A percentile compares a stretch with the other conserved stretches of the same genome.
These are phyloP conservation scores for Cyprinella venusta DNA, from an alignment of 2,797 vertebrate genomes.

Conservation along the genomic window DNA sequence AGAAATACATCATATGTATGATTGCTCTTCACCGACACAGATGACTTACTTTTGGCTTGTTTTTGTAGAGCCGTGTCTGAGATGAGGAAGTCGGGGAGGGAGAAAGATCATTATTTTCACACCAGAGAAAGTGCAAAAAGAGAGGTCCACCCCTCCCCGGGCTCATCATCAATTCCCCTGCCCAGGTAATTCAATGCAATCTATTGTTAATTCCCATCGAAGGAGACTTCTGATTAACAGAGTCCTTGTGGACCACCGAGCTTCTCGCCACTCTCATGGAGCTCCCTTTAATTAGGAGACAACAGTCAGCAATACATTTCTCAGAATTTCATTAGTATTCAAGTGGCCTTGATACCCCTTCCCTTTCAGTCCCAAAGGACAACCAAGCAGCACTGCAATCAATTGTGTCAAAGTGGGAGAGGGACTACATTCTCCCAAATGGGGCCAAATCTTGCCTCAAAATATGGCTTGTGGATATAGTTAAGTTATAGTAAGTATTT, in stretches of 20 bases:
- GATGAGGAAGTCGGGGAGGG: neutral
- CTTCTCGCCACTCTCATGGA: slow-evolving; percentile 29
- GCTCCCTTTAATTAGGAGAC: slow-evolving; percentile 55
- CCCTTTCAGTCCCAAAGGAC: slow-evolving; percentile 36
- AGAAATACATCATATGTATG: slow-evolving; percentile 1
- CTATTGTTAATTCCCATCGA: slow-evolving; percentile 52
- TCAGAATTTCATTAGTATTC: slow-evolving; percentile 54
- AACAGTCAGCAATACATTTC: slow-evolving; percentile 55
- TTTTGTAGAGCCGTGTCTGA: slow-evolving; percentile 1
- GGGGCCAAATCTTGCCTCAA: neutral
- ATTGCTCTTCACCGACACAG: neutral
- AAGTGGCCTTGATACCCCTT: slow-evolving; percentile 48
- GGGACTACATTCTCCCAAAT: neutral
- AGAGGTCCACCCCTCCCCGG: slow-evolving; percentile 15
- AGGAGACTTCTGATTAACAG: slow-evolving; percentile 56
- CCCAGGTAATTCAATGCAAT: slow-evolving; percentile 44
- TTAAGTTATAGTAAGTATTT: neutral
- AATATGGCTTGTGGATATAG: slow-evolving; percentile 9
- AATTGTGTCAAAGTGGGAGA: slow-evolving; percentile 38
- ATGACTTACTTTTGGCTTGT: slow-evolving; percentile 4
- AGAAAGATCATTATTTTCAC: slow-evolving; percentile 29
- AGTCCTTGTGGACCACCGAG: slow-evolving; percentile 47
- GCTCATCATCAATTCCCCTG: slow-evolving; percentile 38
- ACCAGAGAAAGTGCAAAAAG: slow-evolving; percentile 18
- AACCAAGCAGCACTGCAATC: slow-evolving; percentile 24